Evolutionary conservation across 1,140 invertebrate species (phyloP).

Genomic region (Drosophila nigromelanica): DNA sequence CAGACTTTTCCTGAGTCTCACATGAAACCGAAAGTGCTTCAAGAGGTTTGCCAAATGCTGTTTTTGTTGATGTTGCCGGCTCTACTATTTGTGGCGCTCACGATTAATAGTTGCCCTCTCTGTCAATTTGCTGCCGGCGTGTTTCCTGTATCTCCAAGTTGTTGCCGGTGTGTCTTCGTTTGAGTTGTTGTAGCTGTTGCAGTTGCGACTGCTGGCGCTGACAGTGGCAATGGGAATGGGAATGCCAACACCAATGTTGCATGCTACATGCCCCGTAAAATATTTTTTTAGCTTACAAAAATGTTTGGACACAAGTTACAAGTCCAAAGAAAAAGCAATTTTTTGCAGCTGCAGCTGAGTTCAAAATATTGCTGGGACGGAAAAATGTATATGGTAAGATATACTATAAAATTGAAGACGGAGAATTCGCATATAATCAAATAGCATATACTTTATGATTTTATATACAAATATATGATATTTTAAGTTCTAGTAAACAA

Average conservation of each 20-base stretch:
- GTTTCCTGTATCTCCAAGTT: constrained; percentile 71
- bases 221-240: constrained; percentile 60
- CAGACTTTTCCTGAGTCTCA: constrained; percentile 46
- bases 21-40: constrained; percentile 81
- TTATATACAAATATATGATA: too few relatives aligned
- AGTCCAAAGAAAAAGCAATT: constrained; percentile 6
- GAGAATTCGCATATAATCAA: background rate
- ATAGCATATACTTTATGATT: too few relatives aligned
- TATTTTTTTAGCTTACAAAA: constrained; percentile 69
- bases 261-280: constrained; percentile 65
- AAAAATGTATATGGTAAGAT: background rate
- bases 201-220: constrained; percentile 40
- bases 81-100: constrained; percentile 54
- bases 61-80: constrained; percentile 33
- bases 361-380: background rate
- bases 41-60: constrained; percentile 67
- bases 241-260: constrained; percentile 51
- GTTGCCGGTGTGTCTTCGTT: constrained; percentile 24
- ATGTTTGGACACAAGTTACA: constrained; percentile 29
- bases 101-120: constrained; percentile 50
- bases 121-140: constrained; percentile 25
- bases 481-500: too few relatives aligned
- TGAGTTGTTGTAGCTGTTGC: constrained; percentile 17
- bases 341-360: constrained; percentile 17
- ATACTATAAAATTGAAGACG: too few relatives aligned